Evolutionary conservation across 2,888 invertebrate species (phyloP), one percentile per base, ranked within the genome.

Genomic region (Lissocephala sabroskyi): DNA sequence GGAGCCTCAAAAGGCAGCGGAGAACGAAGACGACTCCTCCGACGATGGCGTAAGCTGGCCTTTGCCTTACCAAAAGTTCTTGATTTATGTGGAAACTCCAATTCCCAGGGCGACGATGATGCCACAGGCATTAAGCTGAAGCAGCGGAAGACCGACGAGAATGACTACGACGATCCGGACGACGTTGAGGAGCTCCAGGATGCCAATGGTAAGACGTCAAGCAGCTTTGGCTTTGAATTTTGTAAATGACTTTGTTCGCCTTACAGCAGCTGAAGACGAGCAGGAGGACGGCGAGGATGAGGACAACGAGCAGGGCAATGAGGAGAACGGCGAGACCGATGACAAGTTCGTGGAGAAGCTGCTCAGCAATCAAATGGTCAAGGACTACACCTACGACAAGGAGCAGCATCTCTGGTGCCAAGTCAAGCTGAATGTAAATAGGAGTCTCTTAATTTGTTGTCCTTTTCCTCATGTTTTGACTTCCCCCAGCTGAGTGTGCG

Each of bases 331-430:
- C 10, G 74, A 76, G 3, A 26, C 29, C 0, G 75, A 70, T 11
- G 73, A 73, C 16, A 75, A 73, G 16, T 55, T 65, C 1, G 68
- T 66, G 5, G 71, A 74, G 4, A 56, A 81, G 62, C 62, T 86
- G 68, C 57, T 80, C 0, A 62, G 60, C 11, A 82, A 84, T 50
- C 61, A 77, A 37, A 75, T 81, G 75, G 82, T 84, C 9, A 85
- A 80, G 41, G 85, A 86, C 29, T 97, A 96, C 79, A 86, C 85
- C 1, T 96, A 90, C 78, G 97, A 98, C 79, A 87, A 86, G 1
- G 87, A 90, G 45, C 86, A 89, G n/a, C 86, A 91, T 65, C 85
- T 88, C 43, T 98, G 97, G 97, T 97, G 96, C 80, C 89, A 92
- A 81, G 82, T 97, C 2, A 91, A 90, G 0, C 89, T 97, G 36